Evolutionary conservation across 2,113 vertebrate species (phyloP).

Genomic region (Euleptes europaea): DNA sequence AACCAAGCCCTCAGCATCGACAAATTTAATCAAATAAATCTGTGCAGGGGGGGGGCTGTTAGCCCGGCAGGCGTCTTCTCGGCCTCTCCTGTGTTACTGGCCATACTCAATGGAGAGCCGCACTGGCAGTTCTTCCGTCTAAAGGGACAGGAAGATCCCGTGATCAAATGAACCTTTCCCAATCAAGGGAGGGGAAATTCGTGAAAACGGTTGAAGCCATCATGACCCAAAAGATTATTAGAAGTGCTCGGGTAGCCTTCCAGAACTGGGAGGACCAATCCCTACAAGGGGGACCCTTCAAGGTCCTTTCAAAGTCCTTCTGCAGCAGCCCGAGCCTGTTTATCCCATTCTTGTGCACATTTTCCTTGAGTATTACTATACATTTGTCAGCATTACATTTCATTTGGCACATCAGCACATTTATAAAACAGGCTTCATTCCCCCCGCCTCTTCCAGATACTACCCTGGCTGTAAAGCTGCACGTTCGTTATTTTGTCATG

Average conservation of each 20-base stretch:
- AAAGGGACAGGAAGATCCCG: no score
- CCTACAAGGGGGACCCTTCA: constrained; percentile 32
- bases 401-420: constrained; percentile 53
- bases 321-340: constrained; percentile 25
- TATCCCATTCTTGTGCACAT: constrained; percentile 41
- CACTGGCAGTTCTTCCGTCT: no score
- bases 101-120: no score
- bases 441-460: constrained; percentile 19
- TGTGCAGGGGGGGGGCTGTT: no score
- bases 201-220: no score
- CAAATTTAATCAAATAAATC: no score
- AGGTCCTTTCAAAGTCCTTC: constrained; percentile 45
- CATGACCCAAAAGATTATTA: background rate
- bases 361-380: constrained; percentile 42
- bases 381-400: constrained; percentile 51
- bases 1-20: no score
- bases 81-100: no score
- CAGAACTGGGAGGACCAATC: background rate
- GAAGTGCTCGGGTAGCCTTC: constrained; percentile 32
- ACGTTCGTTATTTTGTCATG: constrained; percentile 35
- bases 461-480: constrained; percentile 41
- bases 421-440: constrained; percentile 39
- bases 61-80: no score
- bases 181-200: no score
- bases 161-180: no score